These are phyloP conservation scores for Meloidogyne floridensis DNA, from an alignment of 1,140 invertebrate species.

Conservation along the genomic window DNA sequence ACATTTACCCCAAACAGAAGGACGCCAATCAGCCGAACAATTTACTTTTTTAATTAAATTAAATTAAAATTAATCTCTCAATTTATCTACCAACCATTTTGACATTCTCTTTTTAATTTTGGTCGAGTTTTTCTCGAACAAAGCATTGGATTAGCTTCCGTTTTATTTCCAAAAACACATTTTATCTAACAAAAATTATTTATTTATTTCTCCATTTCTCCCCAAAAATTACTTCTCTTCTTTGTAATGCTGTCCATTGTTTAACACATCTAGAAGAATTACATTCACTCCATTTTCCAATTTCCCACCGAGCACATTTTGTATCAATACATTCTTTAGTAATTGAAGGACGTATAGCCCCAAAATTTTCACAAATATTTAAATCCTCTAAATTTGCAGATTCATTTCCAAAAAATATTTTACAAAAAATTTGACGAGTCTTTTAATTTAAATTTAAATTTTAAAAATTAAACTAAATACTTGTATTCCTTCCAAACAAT, in stretches of 20 bases:
- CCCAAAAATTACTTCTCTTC: not conserved
- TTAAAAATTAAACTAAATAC: slow-evolving; percentile 18
- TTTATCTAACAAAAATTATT: slow-evolving; percentile 37
- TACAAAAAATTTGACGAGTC: slow-evolving; percentile 20
- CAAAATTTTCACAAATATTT: slow-evolving; percentile 59
- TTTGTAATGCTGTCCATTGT: slow-evolving; percentile 33
- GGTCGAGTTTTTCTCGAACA: slow-evolving; percentile 58
- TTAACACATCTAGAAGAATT: slow-evolving; percentile 47
- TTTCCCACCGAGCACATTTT: slow-evolving; percentile 59
- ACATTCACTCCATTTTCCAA: slow-evolving; percentile 50
- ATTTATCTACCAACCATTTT: slow-evolving; percentile 40
- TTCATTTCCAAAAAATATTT: slow-evolving; percentile 36
- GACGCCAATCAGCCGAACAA: slow-evolving; percentile 50
- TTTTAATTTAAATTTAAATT: not conserved
- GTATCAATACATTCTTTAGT: slow-evolving; percentile 47
- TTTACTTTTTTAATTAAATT: slow-evolving; percentile 39
- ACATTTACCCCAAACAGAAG: slow-evolving; percentile 51
- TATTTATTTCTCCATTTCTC: not conserved
- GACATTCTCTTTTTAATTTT: slow-evolving; percentile 59
- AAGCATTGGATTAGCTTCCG: slow-evolving; percentile 42
- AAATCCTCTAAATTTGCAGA: slow-evolving; percentile 38
- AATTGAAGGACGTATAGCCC: slow-evolving; percentile 46
- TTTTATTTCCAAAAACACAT: slow-evolving; percentile 58
- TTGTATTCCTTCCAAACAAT: slow-evolving; percentile 55
- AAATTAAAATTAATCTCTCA: too few species aligned